Conservation (phyloP, 2,797 vertebrate species). For the Onychomys torridus region DNA sequence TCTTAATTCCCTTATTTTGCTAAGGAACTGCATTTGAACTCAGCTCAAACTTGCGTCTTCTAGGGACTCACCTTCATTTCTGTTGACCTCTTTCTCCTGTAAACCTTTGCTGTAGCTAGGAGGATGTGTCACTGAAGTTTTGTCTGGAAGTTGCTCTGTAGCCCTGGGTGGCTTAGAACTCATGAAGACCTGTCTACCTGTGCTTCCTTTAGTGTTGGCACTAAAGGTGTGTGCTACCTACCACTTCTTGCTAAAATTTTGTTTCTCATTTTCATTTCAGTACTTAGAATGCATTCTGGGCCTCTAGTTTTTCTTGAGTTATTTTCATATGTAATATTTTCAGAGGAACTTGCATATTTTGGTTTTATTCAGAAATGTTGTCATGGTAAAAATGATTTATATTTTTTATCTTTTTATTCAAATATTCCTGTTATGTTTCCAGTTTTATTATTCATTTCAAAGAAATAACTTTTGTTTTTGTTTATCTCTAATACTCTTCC, state of each 20-base stretch:
- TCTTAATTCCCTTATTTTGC: not conserved
- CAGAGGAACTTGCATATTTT: not conserved
- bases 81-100: not conserved
- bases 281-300: not conserved
- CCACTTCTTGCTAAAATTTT: not conserved
- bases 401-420: not conserved
- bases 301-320: not conserved
- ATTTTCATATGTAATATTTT: not conserved
- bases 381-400: conserved; percentile 7
- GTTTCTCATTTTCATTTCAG: not conserved
- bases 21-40: not conserved
- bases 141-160: not conserved
- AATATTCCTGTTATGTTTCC: not conserved
- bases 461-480: conserved; percentile 11
- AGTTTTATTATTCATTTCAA: conserved; percentile 26
- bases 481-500: not conserved
- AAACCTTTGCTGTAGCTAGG: not conserved
- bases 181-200: no score
- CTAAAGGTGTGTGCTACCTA: not conserved
- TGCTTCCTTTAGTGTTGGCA: not conserved
- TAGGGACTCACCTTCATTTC: not conserved
- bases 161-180: not conserved
- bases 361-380: conserved; percentile 7
- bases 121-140: not conserved
- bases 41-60: not conserved